Base-by-base conservation (phyloP, 2,113 vertebrate genomes). In the Ardeotis arabs region DNA sequence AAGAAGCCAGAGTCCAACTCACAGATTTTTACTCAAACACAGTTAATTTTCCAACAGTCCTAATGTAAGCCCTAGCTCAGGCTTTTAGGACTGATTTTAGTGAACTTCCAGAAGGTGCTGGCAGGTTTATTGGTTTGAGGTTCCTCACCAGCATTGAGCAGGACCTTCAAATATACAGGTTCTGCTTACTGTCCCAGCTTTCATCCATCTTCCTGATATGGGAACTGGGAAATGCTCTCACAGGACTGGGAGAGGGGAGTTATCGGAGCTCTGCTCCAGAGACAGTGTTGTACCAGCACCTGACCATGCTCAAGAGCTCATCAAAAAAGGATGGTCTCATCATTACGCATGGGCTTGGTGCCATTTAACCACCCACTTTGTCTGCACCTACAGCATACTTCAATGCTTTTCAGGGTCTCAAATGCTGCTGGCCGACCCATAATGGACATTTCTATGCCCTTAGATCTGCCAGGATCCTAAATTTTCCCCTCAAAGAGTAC, bases 121-220 rank as follows among this genome's bases (percentile, higher is more conserved):
- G 3, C 4, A 7, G 17, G 13, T 47, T 58, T 59, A 50, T 3
- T 25, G 16, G 29, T 12, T 64, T 96, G 27, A 20, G 6, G 19
- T 35, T 81, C 50, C 39, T 60, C 8, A 2, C 31, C 4, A 6
- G 37, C 14, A 4, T 0, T 31, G 18, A 87, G 18, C 14, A 28
- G 23, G 29, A 24, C 37, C 41, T 56, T 76, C 72, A 91, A 53
- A 55, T 10, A 3, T 2, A 5, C 5, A 58, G 18, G 19, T 76
- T 29, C 64, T 4, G 11, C 1, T 0, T 2, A 1, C 27, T 23
- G 7, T 6, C 5, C 17, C 45, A 64, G 44, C 14, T 91, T 8
- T 52, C 12, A 3, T 52, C 35, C 5, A 0, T 44, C 23, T 6
- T 63, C 39, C 59, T 69, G 33, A 56, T 3, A 2, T 0, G 2